Percentiles rank a stretch among this genome's conserved stretches.
Evolutionary conservation across 2,888 invertebrate species (phyloP).

Genomic region (Brachynemurus nebulosus): DNA sequence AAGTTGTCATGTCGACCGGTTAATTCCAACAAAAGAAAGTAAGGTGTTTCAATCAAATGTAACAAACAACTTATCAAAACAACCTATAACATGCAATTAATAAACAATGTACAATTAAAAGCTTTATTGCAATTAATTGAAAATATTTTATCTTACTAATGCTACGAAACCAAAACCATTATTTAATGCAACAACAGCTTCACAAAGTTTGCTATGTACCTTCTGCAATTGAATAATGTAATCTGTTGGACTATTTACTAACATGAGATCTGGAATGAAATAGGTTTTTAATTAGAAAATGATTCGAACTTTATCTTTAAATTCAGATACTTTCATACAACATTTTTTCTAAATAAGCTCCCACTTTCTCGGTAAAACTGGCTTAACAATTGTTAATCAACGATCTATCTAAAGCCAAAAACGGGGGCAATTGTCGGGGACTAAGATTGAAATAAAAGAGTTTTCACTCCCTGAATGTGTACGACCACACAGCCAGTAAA

Average conservation of each 20-base stretch:
- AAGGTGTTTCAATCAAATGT: conserved; percentile 9
- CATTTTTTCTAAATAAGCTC: too few species aligned
- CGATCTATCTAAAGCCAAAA: too few species aligned
- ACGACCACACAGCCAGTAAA: too few species aligned
- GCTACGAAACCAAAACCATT: conserved; percentile 5
- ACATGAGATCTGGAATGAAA: too few species aligned
- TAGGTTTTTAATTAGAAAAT: too few species aligned
- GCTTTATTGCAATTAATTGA: neutral
- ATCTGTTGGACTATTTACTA: neutral
- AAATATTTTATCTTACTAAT: conserved; percentile 3
- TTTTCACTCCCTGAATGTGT: too few species aligned
- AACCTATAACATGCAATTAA: conserved; percentile 1
- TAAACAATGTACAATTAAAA: neutral
- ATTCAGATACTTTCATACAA: too few species aligned
- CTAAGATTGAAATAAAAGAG: too few species aligned
- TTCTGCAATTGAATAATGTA: neutral
- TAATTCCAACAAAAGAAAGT: conserved; percentile 4
- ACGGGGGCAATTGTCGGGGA: too few species aligned
- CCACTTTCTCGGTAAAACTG: too few species aligned
- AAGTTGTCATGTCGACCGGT: conserved; percentile 3
- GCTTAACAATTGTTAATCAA: too few species aligned
- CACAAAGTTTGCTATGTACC: conserved; percentile 7
- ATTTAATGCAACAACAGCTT: conserved; percentile 1
- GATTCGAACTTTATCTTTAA: too few species aligned
- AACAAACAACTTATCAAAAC: conserved; percentile 6